Base-by-base conservation (phyloP, 2,797 vertebrate genomes). In the Halcyon chelicuti region DNA sequence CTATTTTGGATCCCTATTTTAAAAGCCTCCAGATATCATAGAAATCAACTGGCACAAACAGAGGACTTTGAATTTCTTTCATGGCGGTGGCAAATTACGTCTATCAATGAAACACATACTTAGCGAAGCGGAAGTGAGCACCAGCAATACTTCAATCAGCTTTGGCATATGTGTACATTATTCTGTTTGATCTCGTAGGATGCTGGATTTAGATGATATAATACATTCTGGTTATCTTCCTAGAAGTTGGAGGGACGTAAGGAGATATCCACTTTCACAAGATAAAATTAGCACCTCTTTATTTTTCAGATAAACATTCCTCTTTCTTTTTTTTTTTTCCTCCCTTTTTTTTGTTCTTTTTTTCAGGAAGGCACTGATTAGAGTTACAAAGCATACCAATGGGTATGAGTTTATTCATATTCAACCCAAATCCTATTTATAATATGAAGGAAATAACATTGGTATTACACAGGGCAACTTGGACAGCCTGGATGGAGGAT, bases 81-180 rank as follows among this genome's bases (percentile, higher is more conserved):
- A 96, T 73, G 86, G 96, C 11, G 55, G 91, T 49, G 97, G 97
- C 97, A 71, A 93, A 95, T 93, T 44, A 84, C 70, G 96, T 96
- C 93, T 98, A 98, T 98, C 97, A 98, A 97, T 96, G 97, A 88
- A 91, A 96, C 97, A 88, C 98, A 97, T 33, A 95, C 93, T 97
- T 86, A 89, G 92, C 14, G 16, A 76, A 85, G 91, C 97, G 98
- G 98, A 98, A 98, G 97, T 35, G 90, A 92, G 79, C 60, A 26
- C 97, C 98, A 98, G 97, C 97, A 96, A 98, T 97, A 86, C 95
- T 96, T 98, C 98, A 97, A 98, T 98, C 98, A 98, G 95, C 93
- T 81, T 65, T 98, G 98, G 97, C 98, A 98, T 93, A 96, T 98
- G 98, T 98, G 73, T 98, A 98, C 97, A 98, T 97, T 98, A 91